Evolutionary conservation across 2,113 vertebrate genomes (phyloP), one percentile per base, ranked within the genome.

Genomic region (Rhodinocichla rosea): DNA sequence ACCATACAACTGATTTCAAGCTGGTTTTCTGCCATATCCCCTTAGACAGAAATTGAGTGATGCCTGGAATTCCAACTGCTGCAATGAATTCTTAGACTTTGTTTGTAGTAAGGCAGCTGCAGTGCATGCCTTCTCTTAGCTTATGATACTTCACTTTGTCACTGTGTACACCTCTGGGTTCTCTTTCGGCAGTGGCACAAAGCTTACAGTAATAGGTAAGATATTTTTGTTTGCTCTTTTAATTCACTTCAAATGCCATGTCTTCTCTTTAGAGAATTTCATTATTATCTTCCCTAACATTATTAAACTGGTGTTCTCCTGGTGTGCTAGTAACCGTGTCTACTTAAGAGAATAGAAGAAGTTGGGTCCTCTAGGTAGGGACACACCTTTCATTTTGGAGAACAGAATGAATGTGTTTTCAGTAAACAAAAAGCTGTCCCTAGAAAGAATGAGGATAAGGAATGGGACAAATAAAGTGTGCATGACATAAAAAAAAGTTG

Each of bases 161-260:
- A 95, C 90, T 32, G 97, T 98, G 98, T 13, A 0, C 2, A 88
- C 11, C 15, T 55, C 68, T 42, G 50, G 49, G 2, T 0, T 75
- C 26, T 79, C 67, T 89, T 99, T 99, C 12, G 98, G 98, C 32
- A 33, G 13, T 18, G 98, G 98, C 47, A 99, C 98, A 82, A 98
- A 97, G 90, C 97, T 99, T 49, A 98, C 97, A 1, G 98, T 99
- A 28, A 63, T 98, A 2, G 98, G 98, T 98, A 98, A 98, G 98
- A 76, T 35, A 32, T 44, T 52, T 80, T 65, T 77, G 0, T 86
- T 92, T 94, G 13, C 3, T 69, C 37, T 83, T 85, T 30, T 26
- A 52, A 90, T 59, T 86, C 5, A 17, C 40, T 85, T 75, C 28
- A 50, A 35, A 78, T 80, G 15, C 10, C 2, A 12, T 32, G 10